Base-by-base conservation (phyloP, 2,888 invertebrate species). In the Ernsta delagoae region DNA sequence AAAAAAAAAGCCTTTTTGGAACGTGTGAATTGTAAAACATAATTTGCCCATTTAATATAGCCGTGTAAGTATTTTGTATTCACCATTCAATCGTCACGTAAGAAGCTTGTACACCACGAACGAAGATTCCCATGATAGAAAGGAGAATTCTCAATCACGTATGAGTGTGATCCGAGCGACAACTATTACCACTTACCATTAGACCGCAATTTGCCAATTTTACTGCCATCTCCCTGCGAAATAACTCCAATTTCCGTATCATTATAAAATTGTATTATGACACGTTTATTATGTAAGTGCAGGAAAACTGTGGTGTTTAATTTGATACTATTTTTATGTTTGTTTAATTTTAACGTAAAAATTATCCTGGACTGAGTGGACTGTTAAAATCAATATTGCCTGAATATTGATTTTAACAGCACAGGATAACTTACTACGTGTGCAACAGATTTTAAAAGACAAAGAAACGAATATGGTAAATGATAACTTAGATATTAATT, bases 161-260 rank as follows among this genome's bases (percentile, higher is more conserved):
- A 56, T 56, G 60, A 67, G 67, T 56, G 45, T 56, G 60, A 67
- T 61, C 16, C n/a, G 31, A 8, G 65, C 63, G 63, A 66, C 66
- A 66, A 34, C 54, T 31, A 66, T 66, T 66, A 60, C 54, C 12
- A 54, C 11, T 65, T 53, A 59, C 45, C 59, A 59, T 53, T 71
- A 53, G 61, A 31, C n/a, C 34, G 68, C 70, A 72, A 72, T 72
- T 72, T 72, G 6, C 48, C 48, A 48, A 48, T 48, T 48, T 48
- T 59, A 67, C 60, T 62, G 59, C 68, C 59, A 68, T 68, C 48
- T 60, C 41, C 53, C 31, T 53, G 66, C 41, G 34, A 66, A 54
- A 60, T 54, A 66, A 54, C 59, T 34, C 53, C 53, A 43, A 66
- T 66, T 50, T 24, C 16, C 36, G 12, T 31, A 57, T 59, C 53